Evolutionary conservation across 2,797 vertebrate genomes (phyloP).

Genomic region (Delichon dasypus): DNA sequence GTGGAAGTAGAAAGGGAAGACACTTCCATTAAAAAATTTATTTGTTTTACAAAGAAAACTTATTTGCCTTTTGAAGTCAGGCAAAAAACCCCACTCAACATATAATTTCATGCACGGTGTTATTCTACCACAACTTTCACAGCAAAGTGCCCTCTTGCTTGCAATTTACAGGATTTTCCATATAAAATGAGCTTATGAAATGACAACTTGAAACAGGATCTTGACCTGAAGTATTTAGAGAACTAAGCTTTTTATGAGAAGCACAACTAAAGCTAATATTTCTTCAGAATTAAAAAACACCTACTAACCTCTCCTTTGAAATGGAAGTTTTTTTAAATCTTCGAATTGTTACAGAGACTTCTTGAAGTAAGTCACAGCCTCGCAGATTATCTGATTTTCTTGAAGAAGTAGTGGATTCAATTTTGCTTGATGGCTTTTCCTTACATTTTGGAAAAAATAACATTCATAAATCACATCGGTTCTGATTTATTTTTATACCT

Average conservation of each 20-base stretch:
- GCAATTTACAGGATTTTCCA: background rate
- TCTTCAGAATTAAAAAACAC: background rate
- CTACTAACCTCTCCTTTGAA: slow-evolving; percentile 93
- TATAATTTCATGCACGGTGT: background rate
- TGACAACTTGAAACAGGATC: background rate
- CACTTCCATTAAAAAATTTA: background rate
- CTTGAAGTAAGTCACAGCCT: slow-evolving; percentile 96
- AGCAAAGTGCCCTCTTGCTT: background rate
- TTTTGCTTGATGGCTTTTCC: slow-evolving; percentile 93
- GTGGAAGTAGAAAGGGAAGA: background rate
- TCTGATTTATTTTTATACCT: background rate
- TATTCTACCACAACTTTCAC: background rate
- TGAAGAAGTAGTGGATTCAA: slow-evolving; percentile 81
- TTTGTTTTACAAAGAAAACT: background rate
- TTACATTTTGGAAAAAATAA: slow-evolving; percentile 39
- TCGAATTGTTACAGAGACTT: slow-evolving; percentile 96
- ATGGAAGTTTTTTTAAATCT: slow-evolving; percentile 97
- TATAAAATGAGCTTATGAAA: background rate
- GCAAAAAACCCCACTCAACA: background rate
- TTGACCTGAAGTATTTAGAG: background rate
- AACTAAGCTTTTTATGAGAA: background rate
- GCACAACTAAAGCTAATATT: background rate
- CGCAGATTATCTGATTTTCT: slow-evolving; percentile 94
- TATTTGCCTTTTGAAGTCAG: background rate
- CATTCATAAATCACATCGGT: background rate